Percentiles rank a stretch among this genome's conserved stretches.
These are phyloP conservation scores for Chalcis sispes DNA, from an alignment of 2,888 invertebrate species.

Conservation along the genomic window DNA sequence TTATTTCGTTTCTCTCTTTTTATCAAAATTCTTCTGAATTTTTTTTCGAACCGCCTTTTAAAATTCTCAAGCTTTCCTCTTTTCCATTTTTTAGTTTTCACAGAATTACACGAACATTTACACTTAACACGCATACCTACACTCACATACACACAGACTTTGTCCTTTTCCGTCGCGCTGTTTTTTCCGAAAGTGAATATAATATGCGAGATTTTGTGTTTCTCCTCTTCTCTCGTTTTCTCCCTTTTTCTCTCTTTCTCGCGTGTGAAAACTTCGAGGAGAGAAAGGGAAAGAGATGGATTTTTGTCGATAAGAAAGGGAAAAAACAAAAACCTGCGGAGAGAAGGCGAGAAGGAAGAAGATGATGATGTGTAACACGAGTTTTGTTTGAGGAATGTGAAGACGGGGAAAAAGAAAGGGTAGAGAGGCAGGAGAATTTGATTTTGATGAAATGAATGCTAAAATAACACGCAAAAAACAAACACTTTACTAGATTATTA, in stretches of 20 bases:
- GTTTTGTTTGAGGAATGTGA: not conserved
- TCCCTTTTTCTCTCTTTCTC: slow-evolving; percentile 46
- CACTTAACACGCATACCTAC: slow-evolving; percentile 6
- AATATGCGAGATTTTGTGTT: slow-evolving; percentile 37
- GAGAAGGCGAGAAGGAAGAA: slow-evolving; percentile 45
- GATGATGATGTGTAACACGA: slow-evolving; percentile 16
- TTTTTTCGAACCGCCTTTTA: slow-evolving; percentile 50
- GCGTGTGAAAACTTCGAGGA: slow-evolving; percentile 24
- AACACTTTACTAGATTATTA: slow-evolving; percentile 52
- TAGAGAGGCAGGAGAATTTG: slow-evolving; percentile 53
- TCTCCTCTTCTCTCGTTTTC: slow-evolving; percentile 56
- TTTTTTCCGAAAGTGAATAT: slow-evolving; percentile 2
- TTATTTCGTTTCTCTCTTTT: not conserved
- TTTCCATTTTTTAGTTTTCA: slow-evolving; percentile 56
- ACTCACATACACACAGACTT: not conserved
- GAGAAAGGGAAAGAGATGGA: slow-evolving; percentile 47
- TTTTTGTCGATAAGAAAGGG: slow-evolving; percentile 41
- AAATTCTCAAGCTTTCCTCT: slow-evolving; percentile 45
- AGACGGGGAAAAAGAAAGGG: slow-evolving; percentile 44
- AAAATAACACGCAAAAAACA: slow-evolving; percentile 52
- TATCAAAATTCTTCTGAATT: slow-evolving; percentile 26
- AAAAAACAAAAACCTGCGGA: slow-evolving; percentile 41
- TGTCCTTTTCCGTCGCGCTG: slow-evolving; percentile 23
- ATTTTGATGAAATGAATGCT: slow-evolving; percentile 46
- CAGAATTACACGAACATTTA: not conserved